phyloP scores from a whole-genome alignment of 2,797 vertebrate genomes.

The Oryzias dopingdopingensis region DNA sequence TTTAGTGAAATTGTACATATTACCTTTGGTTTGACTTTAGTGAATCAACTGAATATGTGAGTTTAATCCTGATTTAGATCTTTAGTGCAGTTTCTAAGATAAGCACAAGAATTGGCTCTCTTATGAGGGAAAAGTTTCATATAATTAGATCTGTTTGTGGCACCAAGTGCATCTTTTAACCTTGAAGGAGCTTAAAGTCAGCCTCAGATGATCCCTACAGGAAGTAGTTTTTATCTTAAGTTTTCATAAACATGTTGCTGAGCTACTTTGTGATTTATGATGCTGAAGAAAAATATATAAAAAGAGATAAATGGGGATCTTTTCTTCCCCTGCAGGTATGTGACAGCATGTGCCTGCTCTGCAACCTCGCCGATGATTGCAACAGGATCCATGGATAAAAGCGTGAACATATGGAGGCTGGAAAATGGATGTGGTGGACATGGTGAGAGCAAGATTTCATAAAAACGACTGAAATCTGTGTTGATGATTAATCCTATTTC shows the following conservation, averaged over 20 bases:
- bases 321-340: constrained; percentile 80
- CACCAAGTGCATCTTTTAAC: no score
- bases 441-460: constrained; percentile 17
- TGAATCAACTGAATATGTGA: constrained; percentile 27
- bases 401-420: constrained; percentile 89
- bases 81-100: constrained; percentile 21
- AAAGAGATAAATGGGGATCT: background rate
- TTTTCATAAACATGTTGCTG: no score
- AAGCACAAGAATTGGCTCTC: no score
- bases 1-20: constrained; percentile 38
- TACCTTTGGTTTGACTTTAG: constrained; percentile 40
- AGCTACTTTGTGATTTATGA: background rate
- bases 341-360: constrained; percentile 91
- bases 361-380: constrained; percentile 83
- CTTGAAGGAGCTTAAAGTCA: no score
- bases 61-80: constrained; percentile 42
- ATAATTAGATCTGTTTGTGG: no score
- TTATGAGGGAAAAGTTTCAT: no score
- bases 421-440: constrained; percentile 65
- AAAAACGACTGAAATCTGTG: background rate
- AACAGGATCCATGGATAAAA: constrained; percentile 98
- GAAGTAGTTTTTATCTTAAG: no score
- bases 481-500: constrained; percentile 5
- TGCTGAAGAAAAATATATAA: background rate
- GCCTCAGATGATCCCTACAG: no score